Evolutionary conservation across 2,888 invertebrate species (phyloP).

Genomic region (Acronicta alni): DNA sequence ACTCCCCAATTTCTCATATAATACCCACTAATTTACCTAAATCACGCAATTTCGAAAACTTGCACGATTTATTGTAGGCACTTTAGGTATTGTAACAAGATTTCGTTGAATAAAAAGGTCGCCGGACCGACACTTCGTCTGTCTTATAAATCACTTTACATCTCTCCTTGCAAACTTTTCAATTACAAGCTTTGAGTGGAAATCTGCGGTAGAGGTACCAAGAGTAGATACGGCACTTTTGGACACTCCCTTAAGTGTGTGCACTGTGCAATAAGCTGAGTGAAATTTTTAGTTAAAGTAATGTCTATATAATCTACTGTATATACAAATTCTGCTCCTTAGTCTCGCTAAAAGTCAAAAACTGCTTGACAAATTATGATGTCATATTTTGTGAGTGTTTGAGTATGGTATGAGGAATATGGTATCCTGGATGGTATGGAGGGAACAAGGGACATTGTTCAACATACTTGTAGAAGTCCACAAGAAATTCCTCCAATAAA

Average conservation of each 20-base stretch:
- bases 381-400: too few species aligned
- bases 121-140: slow-evolving; percentile 76
- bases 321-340: too few species aligned
- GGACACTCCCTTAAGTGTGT: neutral
- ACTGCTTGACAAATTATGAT: too few species aligned
- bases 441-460: too few species aligned
- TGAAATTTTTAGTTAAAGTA: too few species aligned
- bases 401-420: too few species aligned
- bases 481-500: too few species aligned
- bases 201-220: slow-evolving; percentile 52
- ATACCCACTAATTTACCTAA: slow-evolving; percentile 3
- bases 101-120: slow-evolving; percentile 76
- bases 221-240: slow-evolving; percentile 55
- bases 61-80: slow-evolving; percentile 28
- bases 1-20: neutral
- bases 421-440: too few species aligned
- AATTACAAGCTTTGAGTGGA: slow-evolving; percentile 82
- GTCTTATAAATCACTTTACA: slow-evolving; percentile 87
- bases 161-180: slow-evolving; percentile 85
- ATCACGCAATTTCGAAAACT: slow-evolving; percentile 24
- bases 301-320: too few species aligned
- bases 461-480: too few species aligned
- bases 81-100: slow-evolving; percentile 49
- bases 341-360: too few species aligned
- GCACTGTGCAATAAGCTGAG: too few species aligned